phyloP scores from a whole-genome alignment of 2,113 vertebrate genomes.

The Dicaeum eximium region DNA sequence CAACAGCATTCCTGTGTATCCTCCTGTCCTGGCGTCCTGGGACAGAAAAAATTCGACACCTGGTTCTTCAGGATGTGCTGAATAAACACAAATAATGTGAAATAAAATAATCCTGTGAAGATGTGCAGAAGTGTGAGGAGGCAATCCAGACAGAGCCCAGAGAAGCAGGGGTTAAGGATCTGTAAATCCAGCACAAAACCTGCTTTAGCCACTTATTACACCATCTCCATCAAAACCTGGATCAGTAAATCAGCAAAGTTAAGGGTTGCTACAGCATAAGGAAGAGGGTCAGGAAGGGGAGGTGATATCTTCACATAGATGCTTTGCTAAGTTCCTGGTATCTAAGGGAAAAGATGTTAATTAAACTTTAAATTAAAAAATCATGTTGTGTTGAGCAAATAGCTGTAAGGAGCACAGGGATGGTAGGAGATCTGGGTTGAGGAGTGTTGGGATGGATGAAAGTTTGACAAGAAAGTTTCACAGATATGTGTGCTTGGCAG shows the following conservation, averaged over 20 bases:
- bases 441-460: no score
- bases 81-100: background rate
- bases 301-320: rapidly evolving
- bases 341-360: background rate
- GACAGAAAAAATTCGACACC: background rate
- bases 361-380: background rate
- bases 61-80: background rate
- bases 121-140: background rate
- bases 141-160: background rate
- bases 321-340: background rate
- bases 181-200: background rate
- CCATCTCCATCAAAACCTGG: rapidly evolving
- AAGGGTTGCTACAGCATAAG: background rate
- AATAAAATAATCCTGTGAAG: rapidly evolving
- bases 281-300: background rate
- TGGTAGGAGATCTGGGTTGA: background rate
- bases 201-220: background rate
- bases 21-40: background rate
- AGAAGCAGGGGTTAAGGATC: no score
- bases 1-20: no score
- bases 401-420: background rate
- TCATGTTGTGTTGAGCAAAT: background rate
- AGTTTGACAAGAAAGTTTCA: no score
- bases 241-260: background rate
- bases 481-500: no score